Evolutionary conservation across 2,797 vertebrate species (phyloP).

Genomic region (Rhyacichthys aspro): DNA sequence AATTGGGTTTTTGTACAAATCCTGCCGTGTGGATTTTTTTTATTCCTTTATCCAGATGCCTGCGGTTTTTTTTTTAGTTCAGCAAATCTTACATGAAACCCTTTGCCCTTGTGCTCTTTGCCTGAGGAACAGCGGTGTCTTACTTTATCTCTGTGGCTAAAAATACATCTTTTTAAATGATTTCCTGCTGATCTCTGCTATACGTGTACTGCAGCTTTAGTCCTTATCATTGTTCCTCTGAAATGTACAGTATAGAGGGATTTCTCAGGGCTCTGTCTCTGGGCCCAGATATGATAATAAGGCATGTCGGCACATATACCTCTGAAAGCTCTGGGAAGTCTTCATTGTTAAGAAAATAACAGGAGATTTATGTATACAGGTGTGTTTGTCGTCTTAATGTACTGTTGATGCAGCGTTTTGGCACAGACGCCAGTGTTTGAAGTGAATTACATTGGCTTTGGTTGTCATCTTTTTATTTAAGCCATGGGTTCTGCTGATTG

Average conservation of each 20-base stretch:
- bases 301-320: background rate
- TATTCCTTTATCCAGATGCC: conserved; percentile 24
- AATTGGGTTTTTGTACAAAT: conserved; percentile 95
- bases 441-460: background rate
- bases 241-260: background rate
- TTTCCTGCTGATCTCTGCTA: background rate
- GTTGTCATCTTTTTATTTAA: background rate
- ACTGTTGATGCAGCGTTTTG: conserved; percentile 4
- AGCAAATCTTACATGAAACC: conserved; percentile 4
- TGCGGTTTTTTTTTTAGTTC: background rate
- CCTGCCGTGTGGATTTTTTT: conserved; percentile 41
- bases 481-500: background rate
- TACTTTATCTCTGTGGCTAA: conserved; percentile 11
- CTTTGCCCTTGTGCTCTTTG: background rate
- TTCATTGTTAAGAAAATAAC: background rate
- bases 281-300: conserved; percentile 4
- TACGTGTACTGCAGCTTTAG: background rate
- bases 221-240: conserved; percentile 4
- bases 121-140: background rate
- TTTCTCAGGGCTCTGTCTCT: conserved; percentile 5
- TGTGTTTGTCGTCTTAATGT: background rate
- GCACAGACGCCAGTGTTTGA: background rate
- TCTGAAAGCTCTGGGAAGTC: background rate
- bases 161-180: conserved; percentile 3
- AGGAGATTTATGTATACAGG: conserved; percentile 3